Base-by-base conservation (phyloP, 2,113 vertebrate species). In the Lamprologus callipterus region DNA sequence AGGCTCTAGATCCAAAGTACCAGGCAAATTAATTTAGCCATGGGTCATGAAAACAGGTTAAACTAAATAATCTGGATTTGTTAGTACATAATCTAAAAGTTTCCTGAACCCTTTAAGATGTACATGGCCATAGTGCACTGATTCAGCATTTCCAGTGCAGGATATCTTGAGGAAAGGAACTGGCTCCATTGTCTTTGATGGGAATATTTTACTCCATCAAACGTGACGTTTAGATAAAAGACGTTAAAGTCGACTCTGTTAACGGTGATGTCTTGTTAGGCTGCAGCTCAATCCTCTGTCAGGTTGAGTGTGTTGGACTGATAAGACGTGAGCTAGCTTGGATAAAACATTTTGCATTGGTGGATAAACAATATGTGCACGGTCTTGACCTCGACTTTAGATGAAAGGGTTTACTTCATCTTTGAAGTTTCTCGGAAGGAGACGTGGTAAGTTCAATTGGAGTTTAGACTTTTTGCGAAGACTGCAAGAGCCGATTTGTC, bases 331-430 rank as follows among this genome's bases (percentile, higher is more conserved):
- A 21, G 45, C 78, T 9, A 42, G 40, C 81, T 84, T 40, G 8
- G 47, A 81, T 85, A 7, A 87, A 81, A 28, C 63, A 88, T 89
- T 84, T 84, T 87, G 55, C 60, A 88, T 60, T 19, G 58, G 21
- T 35, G 28, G 63, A 85, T 90, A 85, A 90, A 91, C 78, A 80
- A 60, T 81, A 28, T 65, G 70, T 68, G 83, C 51, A 40, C 75
- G 37, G 37, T 31, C 40, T 57, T 88, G 88, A 88, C 85, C 88
- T 79, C 12, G 49, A 63, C 70, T 80, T 40, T 0, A 87, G 85
- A 93, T 92, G 80, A 93, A 94, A 93, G 83, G 5, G 2, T 83
- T 86, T 49, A 26, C 31, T 3, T 81, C 55, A 31, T 85, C 87
- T 94, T 91, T 90, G 83, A 93, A 90, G 83, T 75, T 75, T 14